A percentile compares a stretch with the other conserved stretches of the same genome.
phyloP scores from a whole-genome alignment of 2,797 vertebrate species.

The Neopelma chrysocephalum region DNA sequence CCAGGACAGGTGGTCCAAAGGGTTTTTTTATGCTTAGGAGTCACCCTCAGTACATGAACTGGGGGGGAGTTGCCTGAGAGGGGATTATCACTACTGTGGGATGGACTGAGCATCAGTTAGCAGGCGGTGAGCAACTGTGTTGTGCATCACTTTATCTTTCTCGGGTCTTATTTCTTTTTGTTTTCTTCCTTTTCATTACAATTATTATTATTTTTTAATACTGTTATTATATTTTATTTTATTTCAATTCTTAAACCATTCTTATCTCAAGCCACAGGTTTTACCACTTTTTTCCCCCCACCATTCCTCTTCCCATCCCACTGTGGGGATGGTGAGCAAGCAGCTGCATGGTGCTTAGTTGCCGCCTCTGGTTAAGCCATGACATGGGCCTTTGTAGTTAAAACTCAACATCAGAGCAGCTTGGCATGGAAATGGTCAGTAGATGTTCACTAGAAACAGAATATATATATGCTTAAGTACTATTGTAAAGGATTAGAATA shows the following conservation, averaged over 20 bases:
- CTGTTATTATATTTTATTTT: neutral
- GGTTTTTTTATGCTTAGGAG: neutral
- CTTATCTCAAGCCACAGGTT: neutral
- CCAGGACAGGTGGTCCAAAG: neutral
- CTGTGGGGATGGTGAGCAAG: neutral
- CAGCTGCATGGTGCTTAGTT: neutral
- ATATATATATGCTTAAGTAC: neutral
- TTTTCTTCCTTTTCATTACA: neutral
- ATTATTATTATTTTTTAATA: neutral
- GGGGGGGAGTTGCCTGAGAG: neutral
- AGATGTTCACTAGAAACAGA: neutral
- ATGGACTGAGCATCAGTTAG: neutral
- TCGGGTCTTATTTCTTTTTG: neutral
- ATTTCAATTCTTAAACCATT: neutral
- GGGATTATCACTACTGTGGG: neutral
- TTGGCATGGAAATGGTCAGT: neutral
- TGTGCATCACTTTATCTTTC: neutral
- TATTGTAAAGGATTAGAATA: neutral
- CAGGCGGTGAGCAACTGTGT: neutral
- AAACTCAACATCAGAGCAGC: neutral
- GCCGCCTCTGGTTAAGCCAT: neutral
- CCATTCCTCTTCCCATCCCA: neutral
- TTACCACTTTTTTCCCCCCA: neutral
- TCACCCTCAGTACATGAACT: neutral
- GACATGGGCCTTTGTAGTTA: neutral